Conservation (phyloP, 2,888 invertebrate genomes). For the Copidosoma aretas region DNA sequence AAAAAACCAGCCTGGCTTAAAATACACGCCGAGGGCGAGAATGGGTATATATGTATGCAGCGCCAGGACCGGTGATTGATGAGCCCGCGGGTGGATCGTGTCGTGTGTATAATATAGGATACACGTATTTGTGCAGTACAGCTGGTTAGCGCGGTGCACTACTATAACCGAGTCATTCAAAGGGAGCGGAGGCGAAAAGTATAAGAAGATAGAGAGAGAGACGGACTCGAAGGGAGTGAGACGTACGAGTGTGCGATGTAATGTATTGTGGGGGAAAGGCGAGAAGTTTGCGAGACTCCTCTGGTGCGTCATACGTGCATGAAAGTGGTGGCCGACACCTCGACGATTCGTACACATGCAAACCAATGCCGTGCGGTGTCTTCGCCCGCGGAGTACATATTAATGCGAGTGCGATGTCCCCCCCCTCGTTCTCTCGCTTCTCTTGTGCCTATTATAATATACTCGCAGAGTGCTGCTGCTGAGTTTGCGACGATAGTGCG, state of each 20-base stretch:
- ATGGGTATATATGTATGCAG: background rate
- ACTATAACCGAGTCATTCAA: background rate
- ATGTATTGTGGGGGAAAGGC: too few species aligned
- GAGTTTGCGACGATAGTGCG: too few species aligned
- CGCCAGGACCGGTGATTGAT: conserved; percentile 50
- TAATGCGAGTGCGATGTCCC: too few species aligned
- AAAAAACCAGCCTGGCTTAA: conserved; percentile 53
- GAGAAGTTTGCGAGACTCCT: too few species aligned
- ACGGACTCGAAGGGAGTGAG: background rate
- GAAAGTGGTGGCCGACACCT: conserved; percentile 9
- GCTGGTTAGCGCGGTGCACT: background rate
- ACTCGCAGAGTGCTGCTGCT: too few species aligned
- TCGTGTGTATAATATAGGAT: conserved; percentile 9
- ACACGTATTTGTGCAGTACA: too few species aligned
- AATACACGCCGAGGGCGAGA: conserved; percentile 51
- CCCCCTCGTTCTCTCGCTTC: too few species aligned
- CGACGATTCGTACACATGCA: conserved; percentile 21
- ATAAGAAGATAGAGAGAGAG: background rate
- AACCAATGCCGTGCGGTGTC: too few species aligned
- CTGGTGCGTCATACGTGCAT: too few species aligned
- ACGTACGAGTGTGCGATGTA: background rate
- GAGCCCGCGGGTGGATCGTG: conserved; percentile 37
- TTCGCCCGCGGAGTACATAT: too few species aligned
- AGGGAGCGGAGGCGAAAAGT: conserved; percentile 1
- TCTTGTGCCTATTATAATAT: too few species aligned